Percentiles rank a stretch among this genome's conserved stretches.
phyloP scores from a whole-genome alignment of 2,113 vertebrate species.

The Oenanthe oenanthe region DNA sequence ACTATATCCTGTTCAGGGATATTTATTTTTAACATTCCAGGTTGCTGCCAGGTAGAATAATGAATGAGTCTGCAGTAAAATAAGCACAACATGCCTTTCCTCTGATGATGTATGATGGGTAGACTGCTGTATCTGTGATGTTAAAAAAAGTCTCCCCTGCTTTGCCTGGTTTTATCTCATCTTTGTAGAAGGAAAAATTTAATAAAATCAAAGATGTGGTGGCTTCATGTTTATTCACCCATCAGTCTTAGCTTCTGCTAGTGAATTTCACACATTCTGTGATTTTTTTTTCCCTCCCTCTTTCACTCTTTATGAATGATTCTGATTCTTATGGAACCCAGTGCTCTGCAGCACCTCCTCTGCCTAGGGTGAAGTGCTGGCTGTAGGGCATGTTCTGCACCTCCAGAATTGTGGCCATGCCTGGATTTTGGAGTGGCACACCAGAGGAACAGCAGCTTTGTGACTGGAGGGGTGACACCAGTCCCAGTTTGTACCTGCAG shows the following conservation, averaged over 20 bases:
- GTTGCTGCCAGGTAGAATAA: constrained; percentile 15
- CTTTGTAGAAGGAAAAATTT: neutral
- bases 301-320: neutral
- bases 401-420: neutral
- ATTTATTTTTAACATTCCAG: neutral
- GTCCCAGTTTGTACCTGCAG: neutral
- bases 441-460: neutral
- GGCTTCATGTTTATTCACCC: neutral
- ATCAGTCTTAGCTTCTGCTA: neutral
- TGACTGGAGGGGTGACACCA: neutral
- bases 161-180: neutral
- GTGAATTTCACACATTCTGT: neutral
- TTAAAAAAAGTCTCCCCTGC: neutral
- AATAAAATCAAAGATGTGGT: neutral
- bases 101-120: neutral
- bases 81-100: neutral
- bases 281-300: neutral
- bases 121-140: neutral
- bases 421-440: neutral
- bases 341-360: neutral
- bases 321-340: neutral
- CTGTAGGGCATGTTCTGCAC: neutral
- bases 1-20: neutral
- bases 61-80: neutral
- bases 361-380: neutral